These are phyloP conservation scores for Ciona savignyi DNA, from an alignment of 23 tunicate genomes.

Conservation along the genomic window DNA sequence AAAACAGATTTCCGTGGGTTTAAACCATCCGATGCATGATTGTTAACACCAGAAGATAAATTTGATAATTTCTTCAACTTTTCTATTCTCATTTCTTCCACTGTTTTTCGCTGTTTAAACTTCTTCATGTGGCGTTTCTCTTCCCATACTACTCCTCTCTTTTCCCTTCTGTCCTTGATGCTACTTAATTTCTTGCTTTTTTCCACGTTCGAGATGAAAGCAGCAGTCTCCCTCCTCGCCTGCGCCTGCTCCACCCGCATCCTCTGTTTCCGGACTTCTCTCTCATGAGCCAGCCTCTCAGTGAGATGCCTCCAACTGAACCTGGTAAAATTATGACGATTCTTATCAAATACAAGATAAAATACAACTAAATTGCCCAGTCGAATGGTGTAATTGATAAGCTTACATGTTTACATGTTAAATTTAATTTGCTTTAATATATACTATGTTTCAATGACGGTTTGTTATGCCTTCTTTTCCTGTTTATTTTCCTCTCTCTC, in stretches of 20 bases:
- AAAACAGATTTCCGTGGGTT: not conserved
- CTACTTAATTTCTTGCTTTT: conserved; percentile 43
- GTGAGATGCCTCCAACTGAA: conserved; percentile 82
- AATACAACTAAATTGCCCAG: no score
- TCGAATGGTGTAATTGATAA: no score
- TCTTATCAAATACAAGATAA: no score
- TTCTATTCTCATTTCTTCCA: conserved; percentile 55
- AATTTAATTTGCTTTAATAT: no score
- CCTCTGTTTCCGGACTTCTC: conserved; percentile 33
- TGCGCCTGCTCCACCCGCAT: conserved; percentile 64
- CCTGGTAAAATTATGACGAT: conserved; percentile 45
- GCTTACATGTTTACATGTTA: no score
- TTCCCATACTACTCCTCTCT: conserved; percentile 44
- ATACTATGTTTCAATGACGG: no score
- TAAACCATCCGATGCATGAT: not conserved
- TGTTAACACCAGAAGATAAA: no score
- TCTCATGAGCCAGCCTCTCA: conserved; percentile 53
- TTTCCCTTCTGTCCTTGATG: conserved; percentile 55
- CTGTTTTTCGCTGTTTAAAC: conserved; percentile 78
- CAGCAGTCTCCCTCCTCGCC: conserved; percentile 65
- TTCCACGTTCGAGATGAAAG: conserved; percentile 49
- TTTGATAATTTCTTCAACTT: conserved; percentile 4
- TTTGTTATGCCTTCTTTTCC: no score
- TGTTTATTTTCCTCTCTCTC: no score
- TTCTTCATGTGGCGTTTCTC: conserved; percentile 29